Percentiles rank a stretch among this genome's conserved stretches.
These are phyloP conservation scores for Virgularia gustaviana DNA, from an alignment of 92 coral and sea anemone species.

Conservation along the genomic window DNA sequence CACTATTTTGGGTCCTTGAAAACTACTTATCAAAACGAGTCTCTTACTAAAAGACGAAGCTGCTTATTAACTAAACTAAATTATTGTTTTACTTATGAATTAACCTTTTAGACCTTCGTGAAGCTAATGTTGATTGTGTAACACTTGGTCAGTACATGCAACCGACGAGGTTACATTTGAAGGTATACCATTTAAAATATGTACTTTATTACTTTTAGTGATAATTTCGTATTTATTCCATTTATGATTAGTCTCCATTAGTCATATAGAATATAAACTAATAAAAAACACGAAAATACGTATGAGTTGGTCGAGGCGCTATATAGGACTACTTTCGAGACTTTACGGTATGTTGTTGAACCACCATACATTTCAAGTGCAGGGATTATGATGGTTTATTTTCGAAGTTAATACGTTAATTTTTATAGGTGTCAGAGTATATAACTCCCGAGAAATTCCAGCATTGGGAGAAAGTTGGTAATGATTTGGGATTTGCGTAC, in stretches of 20 bases:
- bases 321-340: too few relatives aligned
- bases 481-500: slow-evolving; percentile 88
- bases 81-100: not conserved
- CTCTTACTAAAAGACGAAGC: not conserved
- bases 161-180: slow-evolving; percentile 90
- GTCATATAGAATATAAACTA: too few relatives aligned
- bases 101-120: slow-evolving; percentile 77
- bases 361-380: not conserved
- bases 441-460: slow-evolving; percentile 87
- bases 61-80: not conserved
- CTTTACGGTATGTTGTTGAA: not conserved
- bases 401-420: not conserved
- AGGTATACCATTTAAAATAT: too few relatives aligned
- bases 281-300: too few relatives aligned
- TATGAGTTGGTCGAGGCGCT: too few relatives aligned
- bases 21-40: not conserved
- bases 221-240: too few relatives aligned
- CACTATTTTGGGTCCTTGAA: too few relatives aligned
- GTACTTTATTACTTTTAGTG: too few relatives aligned
- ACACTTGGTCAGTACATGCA: slow-evolving; percentile 99
- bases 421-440: slow-evolving; percentile 78
- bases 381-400: not conserved
- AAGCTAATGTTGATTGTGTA: slow-evolving; percentile 80
- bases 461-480: slow-evolving; percentile 89
- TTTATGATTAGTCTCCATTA: too few relatives aligned